Evolutionary conservation across 2,888 invertebrate genomes (phyloP).

Genomic region (Apamea sordens): DNA sequence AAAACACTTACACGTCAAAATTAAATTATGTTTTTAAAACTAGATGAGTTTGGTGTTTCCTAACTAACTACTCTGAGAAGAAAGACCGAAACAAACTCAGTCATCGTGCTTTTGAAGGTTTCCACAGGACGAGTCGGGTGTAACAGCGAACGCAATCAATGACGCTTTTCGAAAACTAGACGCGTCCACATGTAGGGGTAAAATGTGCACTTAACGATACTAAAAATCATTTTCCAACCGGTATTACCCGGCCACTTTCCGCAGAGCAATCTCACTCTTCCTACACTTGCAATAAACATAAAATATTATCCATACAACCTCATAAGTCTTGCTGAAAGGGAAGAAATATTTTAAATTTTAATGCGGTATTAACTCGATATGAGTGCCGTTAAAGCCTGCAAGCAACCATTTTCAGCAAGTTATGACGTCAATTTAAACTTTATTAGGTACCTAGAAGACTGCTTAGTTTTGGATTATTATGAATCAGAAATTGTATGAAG

Average conservation of each 20-base stretch:
- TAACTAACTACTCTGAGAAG: not conserved
- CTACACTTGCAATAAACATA: slow-evolving; percentile 46
- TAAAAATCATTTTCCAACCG: slow-evolving; percentile 24
- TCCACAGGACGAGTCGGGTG: not conserved
- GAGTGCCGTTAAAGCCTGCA: slow-evolving; percentile 6
- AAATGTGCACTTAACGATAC: not conserved
- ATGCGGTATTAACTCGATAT: slow-evolving; percentile 32
- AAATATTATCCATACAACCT: slow-evolving; percentile 38
- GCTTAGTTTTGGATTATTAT: slow-evolving; percentile 14
- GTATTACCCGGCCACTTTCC: not conserved
- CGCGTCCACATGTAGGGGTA: not conserved
- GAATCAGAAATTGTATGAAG: not conserved
- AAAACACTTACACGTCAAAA: not conserved
- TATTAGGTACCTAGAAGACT: not conserved
- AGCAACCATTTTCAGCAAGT: slow-evolving; percentile 24
- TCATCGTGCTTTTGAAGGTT: not conserved
- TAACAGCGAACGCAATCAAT: not conserved
- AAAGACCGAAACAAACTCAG: not conserved
- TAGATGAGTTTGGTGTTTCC: not conserved
- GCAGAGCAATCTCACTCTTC: slow-evolving; percentile 13
- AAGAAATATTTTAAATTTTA: slow-evolving; percentile 53
- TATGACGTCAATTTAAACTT: slow-evolving; percentile 14
- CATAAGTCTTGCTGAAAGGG: slow-evolving; percentile 26
- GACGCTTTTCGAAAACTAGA: not conserved
- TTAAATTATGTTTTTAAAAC: not conserved